Base-by-base conservation (phyloP, 1,140 invertebrate species). In the Nebria ingens region DNA sequence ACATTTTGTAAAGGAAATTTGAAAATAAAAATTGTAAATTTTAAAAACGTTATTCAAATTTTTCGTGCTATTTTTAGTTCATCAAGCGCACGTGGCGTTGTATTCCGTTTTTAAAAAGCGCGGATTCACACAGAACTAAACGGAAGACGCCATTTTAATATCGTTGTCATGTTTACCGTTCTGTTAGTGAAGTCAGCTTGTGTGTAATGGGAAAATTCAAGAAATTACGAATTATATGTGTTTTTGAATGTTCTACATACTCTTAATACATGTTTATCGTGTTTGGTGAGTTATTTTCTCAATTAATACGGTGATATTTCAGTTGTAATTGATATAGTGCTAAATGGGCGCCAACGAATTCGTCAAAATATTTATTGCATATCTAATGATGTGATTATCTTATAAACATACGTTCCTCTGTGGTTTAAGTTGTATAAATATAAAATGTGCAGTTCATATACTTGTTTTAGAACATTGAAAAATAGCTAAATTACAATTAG, bases 141-240 rank as follows among this genome's bases (percentile, higher is more conserved):
- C 40, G 40, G 40, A 45, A 45, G 40, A 45, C 40, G 40, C 40
- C 40, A 45, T 45, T 45, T 45, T 45, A 45, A 17, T 45, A 45
- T 45, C 40, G 40, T 45, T 45, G 40, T 45, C 40, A 45, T 45
- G 40, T 45, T 45, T 45, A 45, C 40, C 40, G 40, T 45, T 45
- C 9, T 17, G 40, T 45, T 45, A 45, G 25, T 34, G 25, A n/a
- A 34, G 25, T n/a, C n/a, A n/a, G 25, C 25, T 29, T 29, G 25
- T 45, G 40, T 45, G 40, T 45, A 45, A 45, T 45, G 40, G 40
- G 40, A 45, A 45, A 45, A 12, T 45, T 45, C 15, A 45, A 45
- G 15, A 45, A 12, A 45, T 45, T 4, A 11, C 40, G 40, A 11
- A 45, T 11, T 45, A 45, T 45, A 12, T 45, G 40, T 17, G 17